A percentile compares a stretch with the other conserved stretches of the same genome.
phyloP scores from a whole-genome alignment of 2,113 vertebrate species.

The Gracilinanus agilis region DNA sequence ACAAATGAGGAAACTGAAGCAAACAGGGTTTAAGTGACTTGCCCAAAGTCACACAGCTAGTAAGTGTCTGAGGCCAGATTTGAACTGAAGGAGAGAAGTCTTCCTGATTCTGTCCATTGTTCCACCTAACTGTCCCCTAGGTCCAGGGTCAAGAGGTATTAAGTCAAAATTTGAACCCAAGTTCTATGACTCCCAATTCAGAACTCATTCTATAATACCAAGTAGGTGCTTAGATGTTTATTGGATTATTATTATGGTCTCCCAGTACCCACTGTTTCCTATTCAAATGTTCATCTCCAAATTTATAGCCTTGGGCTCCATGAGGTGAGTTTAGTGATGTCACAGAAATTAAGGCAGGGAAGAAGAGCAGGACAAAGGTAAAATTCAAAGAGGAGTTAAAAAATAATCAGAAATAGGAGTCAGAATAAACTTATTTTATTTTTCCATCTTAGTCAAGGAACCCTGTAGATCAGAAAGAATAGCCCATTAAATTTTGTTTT shows the following conservation, averaged over 20 bases:
- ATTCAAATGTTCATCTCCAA: neutral
- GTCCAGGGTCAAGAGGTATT: neutral
- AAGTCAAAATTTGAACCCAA: neutral
- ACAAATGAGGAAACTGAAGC: too few relatives aligned
- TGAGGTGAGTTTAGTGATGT: neutral
- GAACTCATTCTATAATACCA: neutral
- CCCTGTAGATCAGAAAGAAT: neutral
- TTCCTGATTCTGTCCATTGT: too few relatives aligned
- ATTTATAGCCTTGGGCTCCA: neutral
- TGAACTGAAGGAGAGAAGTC: too few relatives aligned
- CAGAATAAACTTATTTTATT: conserved; percentile 40
- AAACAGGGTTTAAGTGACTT: too few relatives aligned
- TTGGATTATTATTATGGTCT: neutral
- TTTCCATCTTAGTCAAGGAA: neutral
- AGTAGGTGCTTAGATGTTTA: neutral
- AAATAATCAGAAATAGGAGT: neutral
- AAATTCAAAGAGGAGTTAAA: neutral
- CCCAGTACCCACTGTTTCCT: neutral
- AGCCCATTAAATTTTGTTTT: neutral
- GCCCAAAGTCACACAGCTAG: too few relatives aligned
- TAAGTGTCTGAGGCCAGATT: too few relatives aligned
- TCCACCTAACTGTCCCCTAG: too few relatives aligned
- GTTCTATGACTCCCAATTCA: neutral
- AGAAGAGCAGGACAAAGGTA: neutral
- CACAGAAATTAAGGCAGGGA: neutral